A percentile compares a stretch with the other conserved stretches of the same genome.
These are phyloP conservation scores for Mantis religiosa DNA, from an alignment of 2,888 invertebrate species.

Conservation along the genomic window DNA sequence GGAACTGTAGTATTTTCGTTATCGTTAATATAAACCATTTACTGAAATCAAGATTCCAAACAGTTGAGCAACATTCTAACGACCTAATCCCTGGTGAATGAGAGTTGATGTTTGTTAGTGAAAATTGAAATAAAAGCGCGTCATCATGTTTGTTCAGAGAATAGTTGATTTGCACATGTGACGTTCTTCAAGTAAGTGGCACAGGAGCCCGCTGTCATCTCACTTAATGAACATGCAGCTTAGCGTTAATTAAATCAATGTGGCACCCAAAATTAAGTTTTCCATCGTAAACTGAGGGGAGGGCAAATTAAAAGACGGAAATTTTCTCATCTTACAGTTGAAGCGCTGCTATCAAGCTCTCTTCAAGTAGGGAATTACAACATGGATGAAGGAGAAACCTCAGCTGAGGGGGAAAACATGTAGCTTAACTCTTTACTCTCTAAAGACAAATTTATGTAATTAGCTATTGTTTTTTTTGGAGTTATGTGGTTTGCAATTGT, in stretches of 20 bases:
- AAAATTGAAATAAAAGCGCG: neutral
- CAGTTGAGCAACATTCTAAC: no score
- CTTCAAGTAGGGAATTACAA: neutral
- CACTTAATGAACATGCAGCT: neutral
- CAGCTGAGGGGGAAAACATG: no score
- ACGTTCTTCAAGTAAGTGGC: neutral
- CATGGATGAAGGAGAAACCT: neutral
- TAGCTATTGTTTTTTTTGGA: no score
- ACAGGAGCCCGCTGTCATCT: neutral
- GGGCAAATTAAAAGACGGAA: neutral
- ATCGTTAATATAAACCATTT: no score
- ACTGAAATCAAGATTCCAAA: no score
- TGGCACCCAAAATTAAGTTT: neutral
- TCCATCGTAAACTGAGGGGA: neutral
- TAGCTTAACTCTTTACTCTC: no score
- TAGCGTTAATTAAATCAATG: neutral
- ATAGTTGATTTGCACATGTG: neutral
- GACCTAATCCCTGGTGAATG: no score
- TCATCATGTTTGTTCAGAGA: neutral
- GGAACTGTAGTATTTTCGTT: no score
- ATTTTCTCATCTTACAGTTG: neutral
- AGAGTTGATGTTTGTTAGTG: neutral
- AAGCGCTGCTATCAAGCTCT: neutral
- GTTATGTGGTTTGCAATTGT: no score
- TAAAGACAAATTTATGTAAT: no score